Conservation (phyloP, 2,888 invertebrate species). For the Philereme transversata region DNA sequence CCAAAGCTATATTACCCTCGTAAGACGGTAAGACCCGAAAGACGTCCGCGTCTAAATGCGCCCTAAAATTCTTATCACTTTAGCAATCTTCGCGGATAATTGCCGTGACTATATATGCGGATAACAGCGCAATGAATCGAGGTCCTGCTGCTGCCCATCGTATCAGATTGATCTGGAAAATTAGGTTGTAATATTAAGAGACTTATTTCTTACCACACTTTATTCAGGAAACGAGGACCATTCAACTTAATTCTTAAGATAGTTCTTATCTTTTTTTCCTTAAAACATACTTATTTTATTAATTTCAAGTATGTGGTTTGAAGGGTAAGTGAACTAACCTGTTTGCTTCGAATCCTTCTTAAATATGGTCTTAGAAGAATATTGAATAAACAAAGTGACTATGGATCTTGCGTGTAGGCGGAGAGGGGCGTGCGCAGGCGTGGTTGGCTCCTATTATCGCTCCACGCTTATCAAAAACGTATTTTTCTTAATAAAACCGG, state of each 20-base stretch:
- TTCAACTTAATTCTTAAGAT: not conserved
- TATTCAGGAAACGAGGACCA: not conserved
- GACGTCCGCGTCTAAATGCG: conserved; percentile 9
- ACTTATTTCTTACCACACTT: not conserved
- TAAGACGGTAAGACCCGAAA: conserved; percentile 9
- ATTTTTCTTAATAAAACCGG: conserved; percentile 53
- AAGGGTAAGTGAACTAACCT: not conserved
- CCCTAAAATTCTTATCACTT: conserved; percentile 10
- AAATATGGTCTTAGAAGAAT: conserved; percentile 12
- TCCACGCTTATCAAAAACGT: conserved; percentile 56
- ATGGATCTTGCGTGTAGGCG: conserved; percentile 47
- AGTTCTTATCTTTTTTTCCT: not conserved
- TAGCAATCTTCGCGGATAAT: conserved; percentile 1
- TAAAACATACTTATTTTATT: not conserved
- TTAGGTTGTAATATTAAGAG: not conserved
- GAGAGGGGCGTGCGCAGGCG: conserved; percentile 64
- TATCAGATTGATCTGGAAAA: conserved; percentile 3
- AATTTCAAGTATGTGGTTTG: not conserved
- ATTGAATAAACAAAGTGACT: conserved; percentile 13
- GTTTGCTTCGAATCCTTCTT: not conserved
- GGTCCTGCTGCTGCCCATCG: not conserved
- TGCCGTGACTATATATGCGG: not conserved
- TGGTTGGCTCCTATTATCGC: conserved; percentile 50
- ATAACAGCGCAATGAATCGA: not conserved
- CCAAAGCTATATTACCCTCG: conserved; percentile 62